phyloP scores from a whole-genome alignment of 1,140 invertebrate species.

The Pseudomyrmex concolor region DNA sequence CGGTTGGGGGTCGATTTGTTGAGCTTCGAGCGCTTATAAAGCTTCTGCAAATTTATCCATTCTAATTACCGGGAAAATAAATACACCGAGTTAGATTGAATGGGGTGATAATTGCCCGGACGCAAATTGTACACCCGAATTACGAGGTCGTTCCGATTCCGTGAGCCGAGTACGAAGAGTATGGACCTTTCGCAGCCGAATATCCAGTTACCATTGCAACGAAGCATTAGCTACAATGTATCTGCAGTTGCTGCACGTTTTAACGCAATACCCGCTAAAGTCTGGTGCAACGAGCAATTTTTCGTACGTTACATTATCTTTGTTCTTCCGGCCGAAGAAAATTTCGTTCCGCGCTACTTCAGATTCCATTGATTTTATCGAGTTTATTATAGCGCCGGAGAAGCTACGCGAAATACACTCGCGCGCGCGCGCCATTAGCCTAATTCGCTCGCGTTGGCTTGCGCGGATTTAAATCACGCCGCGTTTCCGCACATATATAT shows the following conservation, averaged over 20 bases:
- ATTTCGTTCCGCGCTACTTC: constrained; percentile 1
- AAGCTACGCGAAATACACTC: constrained; percentile 15
- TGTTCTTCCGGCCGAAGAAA: not conserved
- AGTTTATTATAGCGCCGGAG: constrained; percentile 22
- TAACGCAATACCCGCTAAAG: constrained; percentile 39
- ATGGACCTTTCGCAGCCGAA: constrained; percentile 23
- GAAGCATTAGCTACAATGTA: constrained; percentile 29
- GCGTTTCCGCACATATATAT: constrained; percentile 27
- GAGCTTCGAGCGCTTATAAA: not conserved
- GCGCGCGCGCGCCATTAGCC: constrained; percentile 33
- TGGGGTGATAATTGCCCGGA: constrained; percentile 26
- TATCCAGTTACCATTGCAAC: constrained; percentile 36
- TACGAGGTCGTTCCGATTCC: constrained; percentile 23
- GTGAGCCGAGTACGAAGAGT: constrained; percentile 31
- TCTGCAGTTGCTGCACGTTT: constrained; percentile 32
- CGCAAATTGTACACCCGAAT: constrained; percentile 22
- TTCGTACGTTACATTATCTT: constrained; percentile 5
- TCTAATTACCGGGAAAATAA: constrained; percentile 24
- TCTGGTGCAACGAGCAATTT: constrained; percentile 27
- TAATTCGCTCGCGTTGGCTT: constrained; percentile 40
- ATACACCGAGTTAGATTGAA: not conserved
- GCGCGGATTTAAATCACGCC: constrained; percentile 44
- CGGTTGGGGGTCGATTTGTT: not conserved
- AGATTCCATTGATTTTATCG: constrained; percentile 49
- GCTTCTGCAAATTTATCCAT: constrained; percentile 18